A percentile compares a stretch with the other conserved stretches of the same genome.
Evolutionary conservation across 2,113 vertebrate species (phyloP).

Genomic region (Xiphophorus couchianus): DNA sequence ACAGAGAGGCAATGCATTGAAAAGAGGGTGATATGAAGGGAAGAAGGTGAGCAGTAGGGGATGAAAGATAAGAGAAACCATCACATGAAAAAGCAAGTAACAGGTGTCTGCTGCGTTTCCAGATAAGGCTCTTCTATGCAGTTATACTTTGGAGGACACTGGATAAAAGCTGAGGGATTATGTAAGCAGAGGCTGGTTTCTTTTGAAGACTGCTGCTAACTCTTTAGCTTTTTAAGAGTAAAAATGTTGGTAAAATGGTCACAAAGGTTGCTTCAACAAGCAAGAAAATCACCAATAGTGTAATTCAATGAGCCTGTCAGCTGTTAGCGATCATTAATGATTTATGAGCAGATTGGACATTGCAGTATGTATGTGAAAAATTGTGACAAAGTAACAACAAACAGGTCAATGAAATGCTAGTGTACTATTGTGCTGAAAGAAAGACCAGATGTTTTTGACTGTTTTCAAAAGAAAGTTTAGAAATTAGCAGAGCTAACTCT

Average conservation of each 20-base stretch:
- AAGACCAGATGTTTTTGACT: too few relatives aligned
- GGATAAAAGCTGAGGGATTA: constrained; percentile 24
- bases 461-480: too few relatives aligned
- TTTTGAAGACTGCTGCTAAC: too few relatives aligned
- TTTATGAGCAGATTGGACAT: not conserved
- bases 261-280: too few relatives aligned
- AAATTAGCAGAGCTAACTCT: too few relatives aligned
- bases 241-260: too few relatives aligned
- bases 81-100: not conserved
- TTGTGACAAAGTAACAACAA: not conserved
- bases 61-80: constrained; percentile 1
- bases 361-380: not conserved
- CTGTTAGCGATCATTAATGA: not conserved
- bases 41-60: constrained; percentile 43
- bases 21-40: constrained; percentile 34
- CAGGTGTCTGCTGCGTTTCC: constrained; percentile 34
- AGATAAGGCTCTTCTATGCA: constrained; percentile 38
- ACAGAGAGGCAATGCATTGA: constrained; percentile 40
- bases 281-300: too few relatives aligned
- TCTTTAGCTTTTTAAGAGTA: too few relatives aligned
- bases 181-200: not conserved
- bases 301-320: too few relatives aligned
- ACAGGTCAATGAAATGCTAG: not conserved
- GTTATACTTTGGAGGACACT: constrained; percentile 34
- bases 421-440: too few relatives aligned